Base-by-base conservation (phyloP, 2,888 invertebrate species). In the Scaptomyza flava region DNA sequence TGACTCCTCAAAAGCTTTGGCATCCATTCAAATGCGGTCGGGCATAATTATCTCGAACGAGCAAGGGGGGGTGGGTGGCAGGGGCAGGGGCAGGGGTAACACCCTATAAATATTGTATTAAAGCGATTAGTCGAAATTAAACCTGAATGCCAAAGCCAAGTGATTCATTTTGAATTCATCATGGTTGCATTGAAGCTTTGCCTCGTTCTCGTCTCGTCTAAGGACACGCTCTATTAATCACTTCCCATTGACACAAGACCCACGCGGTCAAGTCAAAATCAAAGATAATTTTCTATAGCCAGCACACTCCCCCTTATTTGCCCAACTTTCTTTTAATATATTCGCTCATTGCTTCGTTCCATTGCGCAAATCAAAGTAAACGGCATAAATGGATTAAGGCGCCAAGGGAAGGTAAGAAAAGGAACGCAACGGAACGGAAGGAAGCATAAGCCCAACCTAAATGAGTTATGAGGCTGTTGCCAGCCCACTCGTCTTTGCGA, bases 81-180 rank as follows among this genome's bases (percentile, higher is more conserved):
- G n/a, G n/a, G n/a, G n/a, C n/a, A 5, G 8, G 14, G 33, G 30
- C 6, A 50, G 70, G 64, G 43, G 66, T 1, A 38, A 14, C 11
- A 11, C 20, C 20, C 67, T 79, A 79, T 83, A 75, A 83, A 83
- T 83, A 85, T 84, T 83, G 72, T 77, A 83, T 82, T 84, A 81
- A 84, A 81, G 79, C 81, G 60, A 82, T 82, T 84, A 82, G 81
- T 80, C 81, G 73, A 81, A 84, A 82, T 82, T 80, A 84, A 81
- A 81, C 74, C 60, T 50, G 71, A 73, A 64, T 69, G 57, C 66
- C 62, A 70, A 41, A 41, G 66, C 42, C 42, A 62, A 59, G 45
- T 54, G 63, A 75, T 74, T 74, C 68, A 71, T 74, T 75, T 60
- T 63, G 62, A 34, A 58, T 61, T 60, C 64, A 54, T 60, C 64